Conservation (phyloP, 2,113 vertebrate genomes). For the Mormoops blainvillei region DNA sequence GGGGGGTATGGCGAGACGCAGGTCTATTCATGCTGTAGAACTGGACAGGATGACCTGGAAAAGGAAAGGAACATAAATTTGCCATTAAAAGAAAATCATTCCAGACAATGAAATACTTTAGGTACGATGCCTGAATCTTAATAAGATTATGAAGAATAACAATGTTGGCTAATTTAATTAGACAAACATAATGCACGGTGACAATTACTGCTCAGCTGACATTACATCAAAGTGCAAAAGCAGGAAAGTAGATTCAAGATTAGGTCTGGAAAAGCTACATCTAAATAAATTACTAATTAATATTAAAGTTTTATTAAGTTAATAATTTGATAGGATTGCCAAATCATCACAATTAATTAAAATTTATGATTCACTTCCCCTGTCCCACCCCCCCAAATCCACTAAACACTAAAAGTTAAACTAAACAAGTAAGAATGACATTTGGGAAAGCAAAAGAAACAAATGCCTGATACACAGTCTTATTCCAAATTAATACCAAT, state of each 20-base stretch:
- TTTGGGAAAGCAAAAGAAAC: neutral
- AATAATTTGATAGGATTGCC: neutral
- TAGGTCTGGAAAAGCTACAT: neutral
- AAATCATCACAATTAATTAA: constrained; percentile 42
- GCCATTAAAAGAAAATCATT: constrained; percentile 9
- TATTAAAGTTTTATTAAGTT: neutral
- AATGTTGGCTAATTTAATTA: constrained; percentile 2
- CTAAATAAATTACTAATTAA: neutral
- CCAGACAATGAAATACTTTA: neutral
- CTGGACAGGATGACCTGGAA: constrained; percentile 90
- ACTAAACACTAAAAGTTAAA: neutral
- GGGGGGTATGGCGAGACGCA: constrained; percentile 84
- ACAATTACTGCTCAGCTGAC: neutral
- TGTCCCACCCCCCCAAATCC: rapidly evolving
- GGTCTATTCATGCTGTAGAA: constrained; percentile 99
- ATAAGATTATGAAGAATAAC: neutral
- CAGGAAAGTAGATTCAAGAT: neutral
- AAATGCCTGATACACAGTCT: neutral
- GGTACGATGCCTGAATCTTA: neutral
- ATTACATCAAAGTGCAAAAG: constrained; percentile 28
- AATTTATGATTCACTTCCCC: neutral
- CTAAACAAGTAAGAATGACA: neutral
- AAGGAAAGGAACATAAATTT: neutral
- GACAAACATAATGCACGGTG: neutral
- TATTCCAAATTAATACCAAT: constrained; percentile 15